Base-by-base conservation (phyloP, 2,888 invertebrate species). In the Spodoptera picta region DNA sequence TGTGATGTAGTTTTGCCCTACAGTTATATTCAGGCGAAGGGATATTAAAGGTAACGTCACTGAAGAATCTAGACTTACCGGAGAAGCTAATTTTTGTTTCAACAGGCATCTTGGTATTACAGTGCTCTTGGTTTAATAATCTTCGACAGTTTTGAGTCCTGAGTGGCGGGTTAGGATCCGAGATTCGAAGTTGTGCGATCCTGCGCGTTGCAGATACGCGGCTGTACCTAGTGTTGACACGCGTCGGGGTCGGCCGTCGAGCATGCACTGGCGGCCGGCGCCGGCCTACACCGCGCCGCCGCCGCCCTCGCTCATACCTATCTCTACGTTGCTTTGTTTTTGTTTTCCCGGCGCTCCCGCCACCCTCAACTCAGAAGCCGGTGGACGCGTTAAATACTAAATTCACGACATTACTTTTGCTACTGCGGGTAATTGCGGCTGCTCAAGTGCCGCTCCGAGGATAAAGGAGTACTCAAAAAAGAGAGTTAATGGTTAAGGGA, bases 81-180 rank as follows among this genome's bases (percentile, higher is more conserved):
- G 94, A 94, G 84, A 94, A 94, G 88, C 94, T 93, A 75, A 94
- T 94, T 91, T 84, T 94, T 73, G 93, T 93, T 90, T 94, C 94
- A 74, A 92, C 93, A 77, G 94, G 94, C 94, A 94, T 94, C 80
- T 86, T 91, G 70, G 67, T 61, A 68, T 61, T 59, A 54, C 48
- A 59, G 50, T 59, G 60, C 42, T 60, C 59, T 59, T 65, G 57
- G 12, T 58, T 59, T 45, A 58, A 62, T 64, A 59, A 69, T 73
- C 65, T 72, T 70, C 47, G 62, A 65, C 65, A 54, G 58, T 67
- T 68, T 45, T 60, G 14, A 50, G 46, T 69, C 75, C 58, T 66
- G 65, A 63, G 62, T 19, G 53, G 64, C 52, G 58, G 64, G 62
- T 54, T 60, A 69, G 73, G 69, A 60, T 69, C 53, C 49, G 68